phyloP scores from a whole-genome alignment of 64 coral and sea anemone genomes.

The Pachyseris speciosa region DNA sequence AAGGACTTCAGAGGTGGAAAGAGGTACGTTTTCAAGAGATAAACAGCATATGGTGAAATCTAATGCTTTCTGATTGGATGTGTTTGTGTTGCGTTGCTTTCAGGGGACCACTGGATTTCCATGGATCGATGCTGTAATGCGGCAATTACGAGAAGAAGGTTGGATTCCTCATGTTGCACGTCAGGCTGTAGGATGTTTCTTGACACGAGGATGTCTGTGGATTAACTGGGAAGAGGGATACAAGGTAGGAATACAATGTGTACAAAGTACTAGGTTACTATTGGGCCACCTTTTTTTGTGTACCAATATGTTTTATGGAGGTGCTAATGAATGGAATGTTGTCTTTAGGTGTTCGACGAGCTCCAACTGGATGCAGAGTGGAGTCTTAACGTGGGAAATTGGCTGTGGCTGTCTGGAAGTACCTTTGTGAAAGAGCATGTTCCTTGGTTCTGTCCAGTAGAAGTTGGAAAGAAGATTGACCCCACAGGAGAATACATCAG shows the following conservation, averaged over 20 bases:
- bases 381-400: conserved; percentile 60
- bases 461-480: conserved; percentile 67
- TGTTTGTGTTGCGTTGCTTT: neutral
- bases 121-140: conserved; percentile 97
- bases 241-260: conserved; percentile 48
- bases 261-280: conserved; percentile 39
- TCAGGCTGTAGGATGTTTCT: conserved; percentile 92
- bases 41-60: no score
- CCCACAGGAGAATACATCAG: conserved; percentile 51
- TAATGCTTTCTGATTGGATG: no score
- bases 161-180: conserved; percentile 90
- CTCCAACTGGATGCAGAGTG: conserved; percentile 66
- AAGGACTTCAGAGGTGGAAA: conserved; percentile 51
- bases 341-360: conserved; percentile 41
- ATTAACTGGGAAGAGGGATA: conserved; percentile 97
- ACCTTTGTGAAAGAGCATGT: conserved; percentile 38
- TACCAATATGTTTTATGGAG: neutral
- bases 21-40: conserved; percentile 4
- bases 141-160: conserved; percentile 82
- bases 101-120: conserved; percentile 94
- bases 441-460: conserved; percentile 72
- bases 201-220: conserved; percentile 96
- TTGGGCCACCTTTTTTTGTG: no score
- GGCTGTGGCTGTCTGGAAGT: conserved; percentile 73
- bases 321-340: neutral